phyloP scores from a whole-genome alignment of 2,888 invertebrate species.

The Eilema caniola region DNA sequence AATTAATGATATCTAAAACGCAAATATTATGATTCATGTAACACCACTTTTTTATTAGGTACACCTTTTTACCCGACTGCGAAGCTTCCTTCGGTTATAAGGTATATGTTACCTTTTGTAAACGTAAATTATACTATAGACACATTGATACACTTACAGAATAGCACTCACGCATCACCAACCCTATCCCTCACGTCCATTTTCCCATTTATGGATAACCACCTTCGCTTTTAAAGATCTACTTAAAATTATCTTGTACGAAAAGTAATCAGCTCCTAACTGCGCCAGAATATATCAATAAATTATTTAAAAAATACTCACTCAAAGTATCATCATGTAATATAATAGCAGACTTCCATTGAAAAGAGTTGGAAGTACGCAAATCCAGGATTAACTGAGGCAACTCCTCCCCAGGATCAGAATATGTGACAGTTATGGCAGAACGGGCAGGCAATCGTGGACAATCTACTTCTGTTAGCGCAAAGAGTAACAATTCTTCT shows the following conservation, averaged over 20 bases:
- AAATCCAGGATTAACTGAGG: constrained; percentile 93
- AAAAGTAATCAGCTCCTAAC: neutral
- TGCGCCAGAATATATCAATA: neutral
- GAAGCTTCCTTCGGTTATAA: too few relatives aligned
- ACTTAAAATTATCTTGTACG: neutral
- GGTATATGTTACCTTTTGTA: too few relatives aligned
- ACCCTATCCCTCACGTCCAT: neutral
- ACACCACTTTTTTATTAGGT: too few relatives aligned
- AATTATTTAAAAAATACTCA: constrained; percentile 67
- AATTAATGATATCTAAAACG: too few relatives aligned
- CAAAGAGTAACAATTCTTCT: constrained; percentile 90
- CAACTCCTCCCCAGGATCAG: constrained; percentile 90
- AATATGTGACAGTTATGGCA: constrained; percentile 91
- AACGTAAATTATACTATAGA: neutral
- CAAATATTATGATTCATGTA: too few relatives aligned
- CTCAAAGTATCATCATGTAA: constrained; percentile 92
- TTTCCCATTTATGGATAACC: too few relatives aligned
- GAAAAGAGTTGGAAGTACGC: constrained; percentile 88
- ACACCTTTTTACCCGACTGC: too few relatives aligned
- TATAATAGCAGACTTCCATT: constrained; percentile 91
- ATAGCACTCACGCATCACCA: too few relatives aligned
- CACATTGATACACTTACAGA: neutral
- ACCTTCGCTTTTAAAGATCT: neutral
- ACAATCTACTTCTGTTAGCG: constrained; percentile 93
- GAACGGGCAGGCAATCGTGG: constrained; percentile 89